Percentiles rank a stretch among this genome's conserved stretches.
These are phyloP conservation scores for Brenthis hecate DNA, from an alignment of 2,888 invertebrate species.

Conservation along the genomic window DNA sequence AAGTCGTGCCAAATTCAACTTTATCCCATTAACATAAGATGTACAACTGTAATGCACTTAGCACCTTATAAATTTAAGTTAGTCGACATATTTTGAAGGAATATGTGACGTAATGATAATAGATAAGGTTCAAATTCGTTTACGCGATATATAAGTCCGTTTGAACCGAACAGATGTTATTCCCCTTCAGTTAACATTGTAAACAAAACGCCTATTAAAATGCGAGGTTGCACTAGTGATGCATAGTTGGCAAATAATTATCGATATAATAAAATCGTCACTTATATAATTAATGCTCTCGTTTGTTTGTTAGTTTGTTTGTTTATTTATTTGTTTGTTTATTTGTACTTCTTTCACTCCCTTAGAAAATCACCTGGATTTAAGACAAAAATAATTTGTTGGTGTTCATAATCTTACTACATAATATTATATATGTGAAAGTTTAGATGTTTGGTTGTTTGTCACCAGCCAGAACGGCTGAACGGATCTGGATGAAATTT, in stretches of 20 bases:
- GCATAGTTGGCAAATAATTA: slow-evolving; percentile 28
- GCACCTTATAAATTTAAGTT: slow-evolving; percentile 25
- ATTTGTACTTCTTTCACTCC: too few species aligned
- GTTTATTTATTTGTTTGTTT: too few species aligned
- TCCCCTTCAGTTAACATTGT: slow-evolving; percentile 76
- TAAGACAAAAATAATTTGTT: too few species aligned
- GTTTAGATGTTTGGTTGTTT: too few species aligned
- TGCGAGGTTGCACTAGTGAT: slow-evolving; percentile 62
- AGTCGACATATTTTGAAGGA: slow-evolving; percentile 23
- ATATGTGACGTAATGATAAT: slow-evolving; percentile 42
- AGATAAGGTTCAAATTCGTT: slow-evolving; percentile 48
- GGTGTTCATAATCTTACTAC: too few species aligned
- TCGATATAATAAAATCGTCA: slow-evolving; percentile 24
- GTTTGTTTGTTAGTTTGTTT: too few species aligned
- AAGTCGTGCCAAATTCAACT: slow-evolving; percentile 39
- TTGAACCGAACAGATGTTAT: slow-evolving; percentile 44
- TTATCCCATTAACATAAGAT: slow-evolving; percentile 34
- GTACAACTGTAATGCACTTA: slow-evolving; percentile 27
- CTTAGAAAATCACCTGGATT: too few species aligned
- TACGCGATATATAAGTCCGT: slow-evolving; percentile 39
- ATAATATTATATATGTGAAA: too few species aligned
- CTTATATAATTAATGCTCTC: too few species aligned
- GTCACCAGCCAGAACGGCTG: too few species aligned
- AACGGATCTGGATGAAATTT: too few species aligned
- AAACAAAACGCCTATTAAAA: slow-evolving; percentile 81